Evolutionary conservation across 2,797 vertebrate genomes (phyloP), one percentile per base, ranked within the genome.

Genomic region (Chaetodon trifasciatus): DNA sequence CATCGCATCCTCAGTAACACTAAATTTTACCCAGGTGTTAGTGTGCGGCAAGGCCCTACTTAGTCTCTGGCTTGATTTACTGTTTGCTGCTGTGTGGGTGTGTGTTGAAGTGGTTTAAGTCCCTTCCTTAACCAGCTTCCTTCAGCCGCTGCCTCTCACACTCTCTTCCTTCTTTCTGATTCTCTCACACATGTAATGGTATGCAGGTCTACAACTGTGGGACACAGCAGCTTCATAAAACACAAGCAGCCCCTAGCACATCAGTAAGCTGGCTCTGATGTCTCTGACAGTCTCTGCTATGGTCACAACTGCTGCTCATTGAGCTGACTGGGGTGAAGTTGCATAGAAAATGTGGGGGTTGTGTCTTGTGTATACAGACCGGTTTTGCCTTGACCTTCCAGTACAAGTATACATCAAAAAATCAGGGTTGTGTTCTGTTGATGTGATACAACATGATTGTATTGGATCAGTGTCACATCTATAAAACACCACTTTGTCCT

Each of bases 141-240:
- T 72, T 64, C 52, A 62, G 50, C 13, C 13, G 2, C 68, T 2
- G 57, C 65, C 44, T 60, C 62, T 71, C 17, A 19, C 37, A 40
- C 70, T 64, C 49, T 62, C 78, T 61, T 78, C 42, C 74, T 40
- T 58, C 32, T 80, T 61, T 77, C 67, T 37, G 46, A 72, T 82
- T 72, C 28, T 78, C 44, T 42, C 53, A 19, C 56, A 60, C 78
- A 8, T 10, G 63, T 32, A 53, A 1, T 5, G 32, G 24, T 77
- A 70, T 67, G 67, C 79, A 79, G 78, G 79, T 81, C 74, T 46
- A 21, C 72, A 86, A 78, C 76, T 84, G 76, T 66, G 74, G 83
- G 76, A 80, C 67, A 44, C 60, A 17, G 76, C 63, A 46, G 64
- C 73, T 46, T 74, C 42, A 32, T 55, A 37, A 60, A 64, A 32